phyloP scores from a whole-genome alignment of 2,113 vertebrate species.

The Genyomyrus donnyi region DNA sequence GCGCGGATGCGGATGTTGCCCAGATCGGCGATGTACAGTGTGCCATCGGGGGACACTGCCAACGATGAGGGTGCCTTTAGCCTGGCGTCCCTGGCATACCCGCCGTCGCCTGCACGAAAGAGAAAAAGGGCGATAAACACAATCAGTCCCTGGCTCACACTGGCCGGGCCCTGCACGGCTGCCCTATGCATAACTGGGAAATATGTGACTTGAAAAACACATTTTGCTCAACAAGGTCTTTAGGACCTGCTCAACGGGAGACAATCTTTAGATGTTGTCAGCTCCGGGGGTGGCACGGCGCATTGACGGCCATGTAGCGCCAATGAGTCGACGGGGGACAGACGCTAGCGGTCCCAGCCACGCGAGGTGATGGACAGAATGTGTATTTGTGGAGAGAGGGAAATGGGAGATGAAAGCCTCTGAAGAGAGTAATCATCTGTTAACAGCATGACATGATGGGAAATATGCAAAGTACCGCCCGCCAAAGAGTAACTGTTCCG shows the following conservation, averaged over 20 bases:
- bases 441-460: conserved; percentile 66
- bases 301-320: conserved; percentile 37
- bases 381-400: conserved; percentile 40
- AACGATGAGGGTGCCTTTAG: conserved; percentile 78
- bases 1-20: conserved; percentile 77
- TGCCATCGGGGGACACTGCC: conserved; percentile 73
- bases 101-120: conserved; percentile 66
- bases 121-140: background rate
- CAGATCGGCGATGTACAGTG: conserved; percentile 74
- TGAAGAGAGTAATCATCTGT: conserved; percentile 66
- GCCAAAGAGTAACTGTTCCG: conserved; percentile 56
- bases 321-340: conserved; percentile 22
- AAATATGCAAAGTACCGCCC: conserved; percentile 63
- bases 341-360: background rate
- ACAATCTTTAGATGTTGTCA: conserved; percentile 49
- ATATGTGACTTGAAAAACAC: conserved; percentile 1
- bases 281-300: conserved; percentile 34
- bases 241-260: conserved; percentile 33
- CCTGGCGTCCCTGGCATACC: conserved; percentile 78
- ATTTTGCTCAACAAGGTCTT: background rate
- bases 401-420: conserved; percentile 50
- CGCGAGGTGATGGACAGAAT: conserved; percentile 20
- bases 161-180: background rate
- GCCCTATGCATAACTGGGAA: background rate
- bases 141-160: background rate